Conservation (phyloP, 2,888 invertebrate genomes). For the Stegophylla sp. region DNA sequence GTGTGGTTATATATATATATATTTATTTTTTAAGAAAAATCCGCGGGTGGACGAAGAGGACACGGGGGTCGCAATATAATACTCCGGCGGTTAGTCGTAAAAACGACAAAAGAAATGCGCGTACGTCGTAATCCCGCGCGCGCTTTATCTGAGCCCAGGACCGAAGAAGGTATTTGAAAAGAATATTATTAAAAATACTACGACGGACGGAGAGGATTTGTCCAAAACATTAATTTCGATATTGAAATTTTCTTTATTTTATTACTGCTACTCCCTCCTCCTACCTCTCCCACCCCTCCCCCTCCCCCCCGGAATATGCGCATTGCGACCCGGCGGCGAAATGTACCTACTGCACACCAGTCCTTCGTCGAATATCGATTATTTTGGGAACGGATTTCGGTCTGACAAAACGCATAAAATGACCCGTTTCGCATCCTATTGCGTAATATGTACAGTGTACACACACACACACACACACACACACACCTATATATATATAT, state of each 20-base stretch:
- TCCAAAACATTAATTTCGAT: slow-evolving; percentile 43
- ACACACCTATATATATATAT: background rate
- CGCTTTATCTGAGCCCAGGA: slow-evolving; percentile 16
- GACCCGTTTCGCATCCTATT: background rate
- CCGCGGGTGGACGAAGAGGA: background rate
- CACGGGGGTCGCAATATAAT: slow-evolving; percentile 6
- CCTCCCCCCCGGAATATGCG: too few relatives aligned
- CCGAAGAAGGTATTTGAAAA: slow-evolving; percentile 14
- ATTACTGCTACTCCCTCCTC: slow-evolving; percentile 16
- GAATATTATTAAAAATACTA: slow-evolving; percentile 43
- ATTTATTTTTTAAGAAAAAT: slow-evolving; percentile 28
- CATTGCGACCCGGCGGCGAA: background rate
- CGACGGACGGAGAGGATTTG: slow-evolving; percentile 39
- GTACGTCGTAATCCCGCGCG: slow-evolving; percentile 23
- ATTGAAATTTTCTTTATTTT: slow-evolving; percentile 49
- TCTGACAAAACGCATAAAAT: background rate
- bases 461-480: too few relatives aligned
- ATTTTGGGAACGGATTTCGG: background rate
- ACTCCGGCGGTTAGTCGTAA: background rate
- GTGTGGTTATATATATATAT: too few relatives aligned
- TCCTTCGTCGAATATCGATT: background rate
- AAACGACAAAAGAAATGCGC: slow-evolving; percentile 45
- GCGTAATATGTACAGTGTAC: too few relatives aligned
- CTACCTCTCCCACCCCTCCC: too few relatives aligned
- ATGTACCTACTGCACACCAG: background rate